Conservation (phyloP, 2,113 vertebrate species). For the Ptilorrhoa leucosticta region DNA sequence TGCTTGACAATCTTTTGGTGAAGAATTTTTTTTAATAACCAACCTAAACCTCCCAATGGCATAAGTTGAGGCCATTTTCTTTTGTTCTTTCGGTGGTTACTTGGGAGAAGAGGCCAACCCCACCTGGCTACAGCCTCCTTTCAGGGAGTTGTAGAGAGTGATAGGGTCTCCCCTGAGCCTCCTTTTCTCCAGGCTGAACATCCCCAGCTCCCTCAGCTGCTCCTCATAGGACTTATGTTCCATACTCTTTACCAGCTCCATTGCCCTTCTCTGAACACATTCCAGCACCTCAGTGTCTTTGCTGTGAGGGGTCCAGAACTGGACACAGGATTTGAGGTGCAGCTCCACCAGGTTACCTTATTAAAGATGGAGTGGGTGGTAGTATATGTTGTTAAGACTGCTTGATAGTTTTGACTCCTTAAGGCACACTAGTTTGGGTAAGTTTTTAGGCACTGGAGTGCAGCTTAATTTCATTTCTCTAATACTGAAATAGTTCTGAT, state of each 20-base stretch:
- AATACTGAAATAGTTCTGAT: not conserved
- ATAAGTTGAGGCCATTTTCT: not conserved
- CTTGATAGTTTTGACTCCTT: not conserved
- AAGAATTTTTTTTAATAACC: not conserved
- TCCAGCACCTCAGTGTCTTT: not conserved
- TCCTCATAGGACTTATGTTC: not conserved
- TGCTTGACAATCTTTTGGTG: not conserved
- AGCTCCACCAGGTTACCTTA: not conserved
- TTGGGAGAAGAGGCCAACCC: accelerated
- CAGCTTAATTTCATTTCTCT: not conserved
- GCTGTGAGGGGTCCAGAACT: not conserved
- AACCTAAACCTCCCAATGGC: not conserved
- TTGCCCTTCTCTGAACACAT: accelerated
- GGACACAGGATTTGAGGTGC: not conserved
- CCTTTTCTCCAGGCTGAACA: not conserved
- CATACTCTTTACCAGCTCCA: accelerated
- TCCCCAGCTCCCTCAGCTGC: accelerated
- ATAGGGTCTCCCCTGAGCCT: not conserved
- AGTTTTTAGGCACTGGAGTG: not conserved
- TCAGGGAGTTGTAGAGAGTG: accelerated
- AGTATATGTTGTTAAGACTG: not conserved
- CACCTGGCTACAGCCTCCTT: not conserved
- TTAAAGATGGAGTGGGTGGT: not conserved
- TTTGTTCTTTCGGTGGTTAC: accelerated
- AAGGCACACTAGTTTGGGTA: not conserved